A percentile compares a stretch with the other conserved stretches of the same genome.
Evolutionary conservation across 2,888 invertebrate genomes (phyloP).

Genomic region (Sclerodermus sp.): DNA sequence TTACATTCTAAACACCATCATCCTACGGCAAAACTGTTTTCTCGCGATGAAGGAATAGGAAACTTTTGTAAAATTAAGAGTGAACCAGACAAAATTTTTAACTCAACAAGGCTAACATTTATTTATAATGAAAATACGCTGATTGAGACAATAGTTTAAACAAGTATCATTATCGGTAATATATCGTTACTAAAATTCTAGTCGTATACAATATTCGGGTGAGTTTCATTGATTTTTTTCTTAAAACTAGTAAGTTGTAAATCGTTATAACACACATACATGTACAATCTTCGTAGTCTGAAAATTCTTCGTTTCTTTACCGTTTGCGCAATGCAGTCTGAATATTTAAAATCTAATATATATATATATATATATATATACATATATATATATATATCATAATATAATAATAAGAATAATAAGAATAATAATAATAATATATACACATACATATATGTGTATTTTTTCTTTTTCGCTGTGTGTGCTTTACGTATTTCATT

Average conservation of each 20-base stretch:
- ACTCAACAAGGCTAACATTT: conserved; percentile 59
- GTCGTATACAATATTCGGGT: conserved; percentile 58
- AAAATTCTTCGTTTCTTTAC: conserved; percentile 1
- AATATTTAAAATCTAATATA: too few relatives aligned
- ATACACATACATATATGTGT: too few relatives aligned
- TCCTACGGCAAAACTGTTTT: too few relatives aligned
- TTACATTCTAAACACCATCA: too few relatives aligned
- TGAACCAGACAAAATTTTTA: conserved; percentile 36
- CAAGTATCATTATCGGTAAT: conserved; percentile 58
- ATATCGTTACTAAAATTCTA: conserved; percentile 57
- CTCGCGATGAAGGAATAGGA: too few relatives aligned
- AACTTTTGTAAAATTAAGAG: too few relatives aligned
- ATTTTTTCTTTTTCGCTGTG: background rate
- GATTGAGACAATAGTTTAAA: conserved; percentile 59
- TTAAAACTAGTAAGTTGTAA: conserved; percentile 39
- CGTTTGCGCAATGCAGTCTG: too few relatives aligned
- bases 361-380: conserved; percentile 10
- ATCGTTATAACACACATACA: conserved; percentile 49
- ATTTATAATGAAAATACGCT: conserved; percentile 59
- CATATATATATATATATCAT: conserved; percentile 11
- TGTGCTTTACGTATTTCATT: background rate
- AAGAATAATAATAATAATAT: too few relatives aligned
- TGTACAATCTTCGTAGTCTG: conserved; percentile 36
- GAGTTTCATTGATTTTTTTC: conserved; percentile 34
- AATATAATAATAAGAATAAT: too few relatives aligned